These are phyloP conservation scores for Drosophila lacertosa DNA, from an alignment of 1,140 invertebrate genomes.

Conservation along the genomic window DNA sequence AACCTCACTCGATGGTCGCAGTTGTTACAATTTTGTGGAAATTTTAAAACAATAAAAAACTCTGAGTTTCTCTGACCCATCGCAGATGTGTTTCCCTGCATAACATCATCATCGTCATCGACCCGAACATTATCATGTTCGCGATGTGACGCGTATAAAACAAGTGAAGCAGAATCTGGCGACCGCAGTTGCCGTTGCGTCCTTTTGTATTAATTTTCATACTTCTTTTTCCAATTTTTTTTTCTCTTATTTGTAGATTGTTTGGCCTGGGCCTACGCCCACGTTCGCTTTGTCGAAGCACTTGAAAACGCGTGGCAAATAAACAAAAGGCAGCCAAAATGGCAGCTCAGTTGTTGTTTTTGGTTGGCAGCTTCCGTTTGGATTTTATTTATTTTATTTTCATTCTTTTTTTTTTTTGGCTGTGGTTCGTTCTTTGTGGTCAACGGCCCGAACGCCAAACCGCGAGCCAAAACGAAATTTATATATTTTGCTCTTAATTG, in stretches of 20 bases:
- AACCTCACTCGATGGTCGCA: slow-evolving; percentile 58
- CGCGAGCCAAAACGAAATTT: slow-evolving; percentile 44
- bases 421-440: slow-evolving; percentile 25
- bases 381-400: slow-evolving; percentile 58
- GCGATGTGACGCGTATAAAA: slow-evolving; percentile 32
- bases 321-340: slow-evolving; percentile 68
- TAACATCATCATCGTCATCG: slow-evolving; percentile 30
- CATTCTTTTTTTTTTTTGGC: slow-evolving; percentile 10
- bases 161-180: slow-evolving; percentile 30
- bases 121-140: neutral
- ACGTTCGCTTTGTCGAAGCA: slow-evolving; percentile 23
- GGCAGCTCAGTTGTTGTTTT: slow-evolving; percentile 33
- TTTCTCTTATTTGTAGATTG: slow-evolving; percentile 67
- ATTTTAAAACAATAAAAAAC: slow-evolving; percentile 60
- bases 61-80: slow-evolving; percentile 16
- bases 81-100: slow-evolving; percentile 23
- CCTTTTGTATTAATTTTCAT: slow-evolving; percentile 77
- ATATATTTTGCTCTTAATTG: slow-evolving; percentile 64
- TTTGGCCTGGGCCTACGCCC: slow-evolving; percentile 22
- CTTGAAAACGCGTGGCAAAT: slow-evolving; percentile 67
- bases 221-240: slow-evolving; percentile 51
- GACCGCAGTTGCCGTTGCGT: slow-evolving; percentile 37
- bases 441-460: slow-evolving; percentile 18
- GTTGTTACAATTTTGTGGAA: slow-evolving; percentile 59
- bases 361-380: slow-evolving; percentile 60